phyloP scores from a whole-genome alignment of 1,140 invertebrate species.

The Drosophila ogumai region DNA sequence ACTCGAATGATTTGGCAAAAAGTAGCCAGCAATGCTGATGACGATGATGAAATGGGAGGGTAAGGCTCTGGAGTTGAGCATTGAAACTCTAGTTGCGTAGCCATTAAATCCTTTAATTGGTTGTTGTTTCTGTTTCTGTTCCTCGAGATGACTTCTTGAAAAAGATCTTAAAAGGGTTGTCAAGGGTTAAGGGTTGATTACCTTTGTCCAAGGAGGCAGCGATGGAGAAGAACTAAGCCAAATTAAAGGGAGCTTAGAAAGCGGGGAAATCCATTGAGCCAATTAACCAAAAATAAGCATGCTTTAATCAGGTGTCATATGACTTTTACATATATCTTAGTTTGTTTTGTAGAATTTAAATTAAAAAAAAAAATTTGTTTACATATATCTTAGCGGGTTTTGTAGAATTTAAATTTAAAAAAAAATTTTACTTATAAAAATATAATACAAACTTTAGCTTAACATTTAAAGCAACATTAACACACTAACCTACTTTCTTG shows the following conservation, averaged over 20 bases:
- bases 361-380: no score
- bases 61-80: conserved; percentile 7
- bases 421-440: no score
- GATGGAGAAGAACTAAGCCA: conserved; percentile 27
- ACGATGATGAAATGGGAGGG: conserved; percentile 26
- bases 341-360: neutral
- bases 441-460: neutral
- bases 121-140: conserved; percentile 52
- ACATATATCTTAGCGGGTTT: no score
- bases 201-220: neutral
- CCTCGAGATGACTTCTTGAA: conserved; percentile 37
- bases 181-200: conserved; percentile 52
- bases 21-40: conserved; percentile 53
- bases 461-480: neutral
- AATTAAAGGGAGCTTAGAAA: conserved; percentile 33
- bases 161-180: conserved; percentile 65
- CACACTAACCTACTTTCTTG: conserved; percentile 1
- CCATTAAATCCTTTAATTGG: conserved; percentile 75
- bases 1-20: conserved; percentile 81
- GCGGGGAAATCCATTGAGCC: conserved; percentile 40
- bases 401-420: neutral
- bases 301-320: neutral
- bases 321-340: no score
- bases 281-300: conserved; percentile 34
- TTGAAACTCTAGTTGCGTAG: conserved; percentile 50